Evolutionary conservation across 1,140 invertebrate species (phyloP).

Genomic region (Vanessa tameamea): DNA sequence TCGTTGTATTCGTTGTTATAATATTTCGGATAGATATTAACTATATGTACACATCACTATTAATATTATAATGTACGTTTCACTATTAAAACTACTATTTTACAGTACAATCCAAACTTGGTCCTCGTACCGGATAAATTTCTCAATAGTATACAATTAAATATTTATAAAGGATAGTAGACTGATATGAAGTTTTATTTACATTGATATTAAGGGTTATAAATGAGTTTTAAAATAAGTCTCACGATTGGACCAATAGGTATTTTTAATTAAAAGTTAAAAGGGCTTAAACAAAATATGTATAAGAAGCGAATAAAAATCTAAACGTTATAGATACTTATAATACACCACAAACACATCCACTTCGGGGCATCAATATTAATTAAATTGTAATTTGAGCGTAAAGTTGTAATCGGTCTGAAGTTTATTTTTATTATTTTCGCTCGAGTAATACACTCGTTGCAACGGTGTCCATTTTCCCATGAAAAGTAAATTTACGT

Average conservation of each 20-base stretch:
- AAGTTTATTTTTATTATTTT: constrained; percentile 22
- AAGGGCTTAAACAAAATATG: constrained; percentile 35
- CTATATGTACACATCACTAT: constrained; percentile 49
- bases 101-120: constrained; percentile 56
- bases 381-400: constrained; percentile 24
- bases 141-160: constrained; percentile 27
- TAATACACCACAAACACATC: constrained; percentile 53
- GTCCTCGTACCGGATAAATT: constrained; percentile 51
- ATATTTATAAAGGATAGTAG: constrained; percentile 34
- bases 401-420: constrained; percentile 4
- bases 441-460: constrained; percentile 15
- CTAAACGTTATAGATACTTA: constrained; percentile 41
- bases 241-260: constrained; percentile 67
- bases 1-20: constrained; percentile 47
- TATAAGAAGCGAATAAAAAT: constrained; percentile 45
- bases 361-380: constrained; percentile 45
- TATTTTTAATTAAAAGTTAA: constrained; percentile 39
- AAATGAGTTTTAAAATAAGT: constrained; percentile 50
- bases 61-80: constrained; percentile 19
- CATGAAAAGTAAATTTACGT: constrained; percentile 40
- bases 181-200: constrained; percentile 56
- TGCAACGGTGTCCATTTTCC: constrained; percentile 32
- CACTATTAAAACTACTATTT: constrained; percentile 42
- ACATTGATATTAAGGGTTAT: constrained; percentile 52
- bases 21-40: constrained; percentile 43